Conservation (phyloP, 1,140 invertebrate genomes). For the Nasonia longicornis region DNA sequence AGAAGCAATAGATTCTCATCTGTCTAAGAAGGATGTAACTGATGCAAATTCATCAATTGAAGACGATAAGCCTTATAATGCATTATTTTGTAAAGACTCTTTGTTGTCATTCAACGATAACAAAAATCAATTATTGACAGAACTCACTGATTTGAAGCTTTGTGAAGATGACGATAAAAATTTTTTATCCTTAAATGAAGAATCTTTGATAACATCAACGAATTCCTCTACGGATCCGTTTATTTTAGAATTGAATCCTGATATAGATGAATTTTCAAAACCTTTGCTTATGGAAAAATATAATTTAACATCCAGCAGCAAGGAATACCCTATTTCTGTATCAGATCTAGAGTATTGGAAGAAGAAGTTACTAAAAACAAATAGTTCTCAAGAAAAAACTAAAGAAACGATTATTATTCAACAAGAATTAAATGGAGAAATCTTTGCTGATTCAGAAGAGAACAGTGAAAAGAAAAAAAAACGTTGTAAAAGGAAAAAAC, state of each 20-base stretch:
- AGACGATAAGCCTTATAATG: constrained; percentile 12
- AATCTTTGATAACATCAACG: constrained; percentile 16
- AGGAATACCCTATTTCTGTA: constrained; percentile 18
- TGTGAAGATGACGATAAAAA: constrained; percentile 20
- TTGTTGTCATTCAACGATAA: constrained; percentile 21
- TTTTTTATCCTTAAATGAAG: constrained; percentile 17
- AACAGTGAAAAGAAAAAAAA: constrained; percentile 8
- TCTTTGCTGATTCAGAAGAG: background rate
- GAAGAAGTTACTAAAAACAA: constrained; percentile 29
- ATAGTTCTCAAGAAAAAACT: background rate
- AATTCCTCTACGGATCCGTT: constrained; percentile 14
- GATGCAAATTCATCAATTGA: constrained; percentile 14
- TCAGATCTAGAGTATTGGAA: constrained; percentile 25
- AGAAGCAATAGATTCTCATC: constrained; percentile 48
- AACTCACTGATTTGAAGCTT: constrained; percentile 23
- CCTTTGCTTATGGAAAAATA: constrained; percentile 15
- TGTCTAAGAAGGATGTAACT: constrained; percentile 45
- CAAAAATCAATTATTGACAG: constrained; percentile 27
- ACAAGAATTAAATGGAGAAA: background rate
- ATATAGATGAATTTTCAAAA: constrained; percentile 33
- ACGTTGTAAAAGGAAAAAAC: no score
- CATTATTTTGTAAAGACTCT: constrained; percentile 33
- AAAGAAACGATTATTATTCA: constrained; percentile 1
- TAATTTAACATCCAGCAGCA: constrained; percentile 11
- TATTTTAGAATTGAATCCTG: constrained; percentile 27